A percentile compares a stretch with the other conserved stretches of the same genome.
Evolutionary conservation across 2,113 vertebrate genomes (phyloP).

Genomic region (Nibea coibor): DNA sequence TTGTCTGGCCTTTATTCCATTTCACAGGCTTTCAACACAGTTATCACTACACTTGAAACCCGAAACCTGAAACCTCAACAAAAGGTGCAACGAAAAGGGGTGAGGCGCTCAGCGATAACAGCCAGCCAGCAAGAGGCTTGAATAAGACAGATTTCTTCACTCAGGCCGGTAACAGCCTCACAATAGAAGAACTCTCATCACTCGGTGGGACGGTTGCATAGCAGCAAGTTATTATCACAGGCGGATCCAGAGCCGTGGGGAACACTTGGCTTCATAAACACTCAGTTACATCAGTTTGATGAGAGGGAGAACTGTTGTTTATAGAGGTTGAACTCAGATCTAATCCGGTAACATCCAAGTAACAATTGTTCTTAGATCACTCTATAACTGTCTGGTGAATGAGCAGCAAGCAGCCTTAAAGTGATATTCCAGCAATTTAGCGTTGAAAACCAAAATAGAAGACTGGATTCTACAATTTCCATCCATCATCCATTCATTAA

Average conservation of each 20-base stretch:
- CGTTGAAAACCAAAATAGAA: too few relatives aligned
- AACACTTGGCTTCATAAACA: not conserved
- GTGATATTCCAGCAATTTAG: too few relatives aligned
- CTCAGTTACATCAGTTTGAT: not conserved
- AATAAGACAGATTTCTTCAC: not conserved
- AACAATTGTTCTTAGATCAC: too few relatives aligned
- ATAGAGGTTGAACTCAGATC: not conserved
- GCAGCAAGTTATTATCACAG: constrained; percentile 8
- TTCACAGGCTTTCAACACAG: constrained; percentile 8
- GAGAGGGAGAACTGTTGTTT: not conserved
- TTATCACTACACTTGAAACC: constrained; percentile 6
- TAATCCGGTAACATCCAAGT: not conserved
- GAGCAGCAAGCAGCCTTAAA: too few relatives aligned
- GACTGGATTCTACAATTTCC: too few relatives aligned
- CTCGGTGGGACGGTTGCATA: constrained; percentile 20
- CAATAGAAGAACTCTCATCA: not conserved
- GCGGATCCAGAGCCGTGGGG: not conserved
- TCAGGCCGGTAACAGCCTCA: not conserved
- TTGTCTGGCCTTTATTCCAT: not conserved
- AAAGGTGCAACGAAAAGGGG: constrained; percentile 26
- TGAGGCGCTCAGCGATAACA: not conserved
- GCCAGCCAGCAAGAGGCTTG: not conserved
- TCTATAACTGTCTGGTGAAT: too few relatives aligned
- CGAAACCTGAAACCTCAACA: constrained; percentile 47
- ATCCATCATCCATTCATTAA: too few relatives aligned